A percentile compares a stretch with the other conserved stretches of the same genome.
Evolutionary conservation across 1,140 invertebrate genomes (phyloP).

Genomic region (Chelonus insularis): DNA sequence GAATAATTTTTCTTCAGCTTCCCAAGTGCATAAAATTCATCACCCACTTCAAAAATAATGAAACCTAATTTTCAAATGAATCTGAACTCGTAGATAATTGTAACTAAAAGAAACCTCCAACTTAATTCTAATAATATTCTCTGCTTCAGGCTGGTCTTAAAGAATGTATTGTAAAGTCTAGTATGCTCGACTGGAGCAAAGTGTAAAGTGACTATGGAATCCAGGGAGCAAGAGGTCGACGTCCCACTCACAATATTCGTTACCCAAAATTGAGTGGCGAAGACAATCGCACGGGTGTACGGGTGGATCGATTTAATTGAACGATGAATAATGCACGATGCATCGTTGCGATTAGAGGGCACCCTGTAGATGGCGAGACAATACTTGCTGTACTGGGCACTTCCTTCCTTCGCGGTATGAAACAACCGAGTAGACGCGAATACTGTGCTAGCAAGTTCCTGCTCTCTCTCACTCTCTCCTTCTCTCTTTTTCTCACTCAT

Average conservation of each 20-base stretch:
- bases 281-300: background rate
- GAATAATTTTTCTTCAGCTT: too few species aligned
- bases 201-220: background rate
- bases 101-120: too few species aligned
- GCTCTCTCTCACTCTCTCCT: background rate
- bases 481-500: background rate
- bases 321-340: conserved; percentile 50
- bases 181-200: too few species aligned
- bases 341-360: conserved; percentile 46
- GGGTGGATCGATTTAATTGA: conserved; percentile 42
- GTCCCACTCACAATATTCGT: conserved; percentile 7
- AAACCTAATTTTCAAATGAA: too few species aligned
- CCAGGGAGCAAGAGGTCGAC: conserved; percentile 7
- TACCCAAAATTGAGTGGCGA: background rate
- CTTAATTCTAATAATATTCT: too few species aligned
- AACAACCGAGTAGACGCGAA: conserved; percentile 51
- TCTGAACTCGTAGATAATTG: too few species aligned
- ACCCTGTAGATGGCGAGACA: conserved; percentile 45
- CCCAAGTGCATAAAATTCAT: too few species aligned
- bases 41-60: too few species aligned
- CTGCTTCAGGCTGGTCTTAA: too few species aligned
- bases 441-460: conserved; percentile 25
- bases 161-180: too few species aligned
- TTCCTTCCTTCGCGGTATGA: conserved; percentile 50
- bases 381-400: conserved; percentile 44